Evolutionary conservation across 2,797 vertebrate genomes (phyloP).

Genomic region (Sphaeramia orbicularis): DNA sequence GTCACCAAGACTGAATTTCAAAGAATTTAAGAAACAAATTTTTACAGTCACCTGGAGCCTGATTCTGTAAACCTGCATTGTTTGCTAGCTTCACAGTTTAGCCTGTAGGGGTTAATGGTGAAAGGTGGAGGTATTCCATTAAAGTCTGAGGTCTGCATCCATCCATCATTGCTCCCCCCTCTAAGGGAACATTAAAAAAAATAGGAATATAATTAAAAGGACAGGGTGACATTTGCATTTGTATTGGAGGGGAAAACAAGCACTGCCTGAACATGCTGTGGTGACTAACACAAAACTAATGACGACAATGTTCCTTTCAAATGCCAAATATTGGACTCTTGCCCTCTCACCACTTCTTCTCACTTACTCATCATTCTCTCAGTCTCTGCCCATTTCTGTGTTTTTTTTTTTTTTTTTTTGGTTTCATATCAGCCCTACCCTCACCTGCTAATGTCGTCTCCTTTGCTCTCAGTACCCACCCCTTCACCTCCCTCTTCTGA

Average conservation of each 20-base stretch:
- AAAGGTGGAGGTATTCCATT: conserved; percentile 46
- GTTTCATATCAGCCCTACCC: conserved; percentile 11
- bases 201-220: conserved; percentile 55
- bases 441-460: conserved; percentile 34
- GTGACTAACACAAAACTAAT: conserved; percentile 59
- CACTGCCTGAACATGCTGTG: conserved; percentile 28
- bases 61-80: conserved; percentile 27
- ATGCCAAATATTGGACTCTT: conserved; percentile 60
- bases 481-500: conserved; percentile 20
- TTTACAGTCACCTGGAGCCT: conserved; percentile 12
- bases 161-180: conserved; percentile 49
- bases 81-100: conserved; percentile 23
- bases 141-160: conserved; percentile 32
- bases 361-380: conserved; percentile 39
- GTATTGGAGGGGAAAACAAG: conserved; percentile 44
- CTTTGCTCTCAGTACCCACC: background rate
- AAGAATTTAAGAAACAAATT: no score
- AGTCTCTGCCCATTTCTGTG: conserved; percentile 15
- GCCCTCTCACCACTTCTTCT: conserved; percentile 21
- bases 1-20: no score
- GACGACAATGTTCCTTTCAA: conserved; percentile 52
- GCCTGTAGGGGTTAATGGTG: background rate
- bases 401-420: background rate
- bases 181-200: conserved; percentile 25
- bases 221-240: conserved; percentile 72